Base-by-base conservation (phyloP, 1,140 invertebrate genomes). In the Nasonia giraulti region DNA sequence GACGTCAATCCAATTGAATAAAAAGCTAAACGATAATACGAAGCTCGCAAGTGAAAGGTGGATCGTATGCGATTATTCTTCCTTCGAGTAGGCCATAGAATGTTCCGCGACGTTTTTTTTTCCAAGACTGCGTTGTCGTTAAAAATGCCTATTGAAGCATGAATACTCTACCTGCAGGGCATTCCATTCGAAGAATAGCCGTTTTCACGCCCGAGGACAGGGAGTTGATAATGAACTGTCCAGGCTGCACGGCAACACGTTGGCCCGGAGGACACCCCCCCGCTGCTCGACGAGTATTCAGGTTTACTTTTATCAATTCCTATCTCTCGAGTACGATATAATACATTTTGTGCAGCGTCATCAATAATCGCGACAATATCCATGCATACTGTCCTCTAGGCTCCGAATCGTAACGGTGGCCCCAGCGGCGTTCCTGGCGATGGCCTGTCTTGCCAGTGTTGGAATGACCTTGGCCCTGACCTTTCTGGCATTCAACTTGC, bases 401-500 rank as follows among this genome's bases (percentile, higher is more conserved):
- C 90, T 96, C 69, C 93, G 95, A 62, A 95, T 97, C 86, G 95
- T 96, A 81, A 96, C 95, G 14, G 96, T 98, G 75, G 95, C 96
- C n/a, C 95, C 95, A 47, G 94, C 95, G 81, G 96, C 96, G 2
- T 97, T 97, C 91, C 93, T 96, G 78, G 94, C 94, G 31, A 94
- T 97, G 33, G 94, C 95, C 4, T 94, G 95, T 69, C 90, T 97
- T 3, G 96, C 97, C 31, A 94, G 94, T 17, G 91, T 96, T 78
- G 97, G 97, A 2, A 96, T 98, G n/a, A 93, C 95, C 0, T 89
- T 97, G 33, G 96, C 97, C 8, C 90, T 97, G 7, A 94, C 95
- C 6, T 98, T 98, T 90, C 93, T 98, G 31, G 95, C 95, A 55
- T 98, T 98, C 91, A 98, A 98, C 93, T 93, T 98, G 76, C 96